Conservation (phyloP, 1,140 invertebrate species). For the Aricia agestis region DNA sequence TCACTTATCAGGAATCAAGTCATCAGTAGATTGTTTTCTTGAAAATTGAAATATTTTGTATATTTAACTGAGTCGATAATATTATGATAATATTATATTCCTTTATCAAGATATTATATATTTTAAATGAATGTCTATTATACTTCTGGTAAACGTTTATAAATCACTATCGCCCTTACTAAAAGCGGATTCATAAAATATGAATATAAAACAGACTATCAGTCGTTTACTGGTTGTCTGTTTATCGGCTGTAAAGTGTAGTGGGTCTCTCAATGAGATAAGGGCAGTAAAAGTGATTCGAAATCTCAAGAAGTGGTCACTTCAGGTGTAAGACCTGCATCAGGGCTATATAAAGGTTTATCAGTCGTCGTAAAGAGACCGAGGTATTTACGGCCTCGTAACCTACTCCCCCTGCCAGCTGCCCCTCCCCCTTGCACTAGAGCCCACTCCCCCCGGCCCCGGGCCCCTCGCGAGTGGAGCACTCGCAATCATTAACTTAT, state of each 20-base stretch:
- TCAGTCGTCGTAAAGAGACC: neutral
- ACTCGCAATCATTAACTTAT: conserved; percentile 1
- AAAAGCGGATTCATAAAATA: no score
- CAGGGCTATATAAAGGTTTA: neutral
- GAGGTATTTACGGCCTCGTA: neutral
- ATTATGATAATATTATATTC: no score
- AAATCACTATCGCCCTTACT: no score
- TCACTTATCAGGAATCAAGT: no score
- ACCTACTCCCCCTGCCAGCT: neutral
- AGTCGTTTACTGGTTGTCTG: neutral
- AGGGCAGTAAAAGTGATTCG: neutral
- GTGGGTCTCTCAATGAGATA: neutral
- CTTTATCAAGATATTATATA: neutral
- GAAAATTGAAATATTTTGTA: neutral
- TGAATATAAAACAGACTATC: neutral
- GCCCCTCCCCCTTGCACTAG: no score
- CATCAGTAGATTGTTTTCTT: neutral
- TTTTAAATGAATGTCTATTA: no score
- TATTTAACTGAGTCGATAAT: neutral
- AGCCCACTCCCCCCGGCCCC: no score
- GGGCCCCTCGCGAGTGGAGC: neutral
- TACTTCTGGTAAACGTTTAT: no score
- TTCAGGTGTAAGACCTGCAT: neutral
- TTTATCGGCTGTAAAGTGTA: neutral
- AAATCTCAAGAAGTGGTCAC: neutral